Evolutionary conservation across 2,113 vertebrate genomes (phyloP).

Genomic region (Atherinomorus stipes): DNA sequence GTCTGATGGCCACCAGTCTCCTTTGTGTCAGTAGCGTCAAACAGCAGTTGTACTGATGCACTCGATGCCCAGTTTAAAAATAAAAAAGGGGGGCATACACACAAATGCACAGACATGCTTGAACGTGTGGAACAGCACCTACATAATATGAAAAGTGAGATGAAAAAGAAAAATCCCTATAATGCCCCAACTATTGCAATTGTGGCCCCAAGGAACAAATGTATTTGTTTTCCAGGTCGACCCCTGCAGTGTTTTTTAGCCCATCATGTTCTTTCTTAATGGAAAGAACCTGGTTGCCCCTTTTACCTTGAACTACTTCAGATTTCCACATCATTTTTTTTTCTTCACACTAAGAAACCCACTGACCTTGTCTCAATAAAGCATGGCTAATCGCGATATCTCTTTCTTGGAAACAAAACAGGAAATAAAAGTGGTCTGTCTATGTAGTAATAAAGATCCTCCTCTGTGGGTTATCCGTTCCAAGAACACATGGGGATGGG

Average conservation of each 20-base stretch:
- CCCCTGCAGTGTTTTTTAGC: background rate
- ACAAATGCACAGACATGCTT: background rate
- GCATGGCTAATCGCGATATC: conserved; percentile 40
- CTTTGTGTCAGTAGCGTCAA: conserved; percentile 64
- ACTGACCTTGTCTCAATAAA: conserved; percentile 64
- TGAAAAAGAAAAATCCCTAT: conserved; percentile 2
- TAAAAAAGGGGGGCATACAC: background rate
- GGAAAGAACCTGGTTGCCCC: conserved; percentile 28
- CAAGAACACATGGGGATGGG: conserved; percentile 58
- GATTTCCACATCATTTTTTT: conserved; percentile 7
- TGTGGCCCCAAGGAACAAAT: background rate
- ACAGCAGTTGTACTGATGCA: conserved; percentile 38
- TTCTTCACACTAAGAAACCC: conserved; percentile 45
- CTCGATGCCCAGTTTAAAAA: background rate
- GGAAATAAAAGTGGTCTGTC: conserved; percentile 32
- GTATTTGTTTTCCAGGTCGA: background rate
- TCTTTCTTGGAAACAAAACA: conserved; percentile 25
- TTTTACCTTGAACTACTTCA: conserved; percentile 3
- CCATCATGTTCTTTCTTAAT: background rate
- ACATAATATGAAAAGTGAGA: conserved; percentile 10
- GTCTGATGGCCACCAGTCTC: conserved; percentile 73
- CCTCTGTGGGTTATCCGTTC: conserved; percentile 60
- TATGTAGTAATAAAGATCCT: conserved; percentile 71
- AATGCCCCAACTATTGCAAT: background rate
- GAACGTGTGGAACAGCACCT: conserved; percentile 4